Evolutionary conservation across 2,888 invertebrate species (phyloP).

Genomic region (Agriotes lineatus): DNA sequence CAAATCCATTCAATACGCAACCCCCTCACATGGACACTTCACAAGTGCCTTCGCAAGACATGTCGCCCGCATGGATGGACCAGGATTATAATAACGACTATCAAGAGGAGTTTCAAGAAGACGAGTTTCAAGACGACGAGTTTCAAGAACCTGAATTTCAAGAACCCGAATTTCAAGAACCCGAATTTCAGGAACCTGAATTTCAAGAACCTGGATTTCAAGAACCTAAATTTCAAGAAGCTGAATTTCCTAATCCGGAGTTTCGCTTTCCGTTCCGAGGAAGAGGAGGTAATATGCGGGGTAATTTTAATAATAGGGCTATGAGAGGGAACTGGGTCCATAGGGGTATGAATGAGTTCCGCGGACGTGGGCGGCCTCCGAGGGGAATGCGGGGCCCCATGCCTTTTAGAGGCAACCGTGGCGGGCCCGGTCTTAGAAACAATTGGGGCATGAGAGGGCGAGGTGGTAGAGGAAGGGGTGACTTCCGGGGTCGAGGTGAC

Average conservation of each 20-base stretch:
- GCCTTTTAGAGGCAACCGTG: slow-evolving; percentile 39
- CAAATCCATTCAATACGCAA: not conserved
- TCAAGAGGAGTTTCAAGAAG: not conserved
- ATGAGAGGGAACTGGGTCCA: slow-evolving; percentile 10
- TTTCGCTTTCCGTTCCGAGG: slow-evolving; percentile 30
- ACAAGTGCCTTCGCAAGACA: not conserved
- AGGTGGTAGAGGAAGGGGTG: slow-evolving; percentile 45
- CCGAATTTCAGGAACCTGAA: not conserved
- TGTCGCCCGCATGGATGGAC: slow-evolving; percentile 12
- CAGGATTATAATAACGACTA: slow-evolving; percentile 8
- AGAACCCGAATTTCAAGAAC: slow-evolving; percentile 14
- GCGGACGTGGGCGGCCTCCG: slow-evolving; percentile 38
- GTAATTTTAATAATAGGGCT: slow-evolving; percentile 52
- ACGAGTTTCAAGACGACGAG: slow-evolving; percentile 7
- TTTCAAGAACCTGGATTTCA: slow-evolving; percentile 8
- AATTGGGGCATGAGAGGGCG: slow-evolving; percentile 35
- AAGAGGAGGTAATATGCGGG: slow-evolving; percentile 48
- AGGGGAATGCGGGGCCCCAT: slow-evolving; percentile 34
- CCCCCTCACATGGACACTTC: not conserved
- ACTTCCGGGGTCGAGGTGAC: slow-evolving; percentile 58
- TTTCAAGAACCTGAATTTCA: slow-evolving; percentile 6
- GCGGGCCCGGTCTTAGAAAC: slow-evolving; percentile 3
- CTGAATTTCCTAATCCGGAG: not conserved
- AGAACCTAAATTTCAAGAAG: slow-evolving; percentile 13
- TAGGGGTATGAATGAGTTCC: slow-evolving; percentile 43